Evolutionary conservation across 2,888 invertebrate species (phyloP).

Genomic region (Polylopha cassiicola): DNA sequence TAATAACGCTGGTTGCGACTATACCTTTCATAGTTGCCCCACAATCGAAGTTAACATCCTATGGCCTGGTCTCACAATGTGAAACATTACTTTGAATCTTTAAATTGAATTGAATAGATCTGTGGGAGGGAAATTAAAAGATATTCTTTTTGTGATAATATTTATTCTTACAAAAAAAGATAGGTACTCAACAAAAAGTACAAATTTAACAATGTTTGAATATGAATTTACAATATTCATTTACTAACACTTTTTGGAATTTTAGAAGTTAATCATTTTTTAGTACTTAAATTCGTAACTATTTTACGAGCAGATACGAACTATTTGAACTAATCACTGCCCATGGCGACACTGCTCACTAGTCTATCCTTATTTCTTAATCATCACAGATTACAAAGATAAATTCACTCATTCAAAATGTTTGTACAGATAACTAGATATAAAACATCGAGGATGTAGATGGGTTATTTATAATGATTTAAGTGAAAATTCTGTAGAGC

Average conservation of each 20-base stretch:
- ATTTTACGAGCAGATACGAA: slow-evolving; percentile 23
- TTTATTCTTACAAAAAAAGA: slow-evolving; percentile 8
- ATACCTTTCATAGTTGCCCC: too few species aligned
- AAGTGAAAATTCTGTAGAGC: too few species aligned
- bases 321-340: slow-evolving; percentile 42
- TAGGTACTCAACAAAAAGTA: slow-evolving; percentile 14
- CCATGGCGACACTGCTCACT: slow-evolving; percentile 43
- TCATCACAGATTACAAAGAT: slow-evolving; percentile 60
- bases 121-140: too few species aligned
- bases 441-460: too few species aligned
- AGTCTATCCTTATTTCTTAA: slow-evolving; percentile 57
- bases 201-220: slow-evolving; percentile 16
- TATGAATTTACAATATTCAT: slow-evolving; percentile 1
- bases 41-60: too few species aligned
- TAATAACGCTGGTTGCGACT: too few species aligned
- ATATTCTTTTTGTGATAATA: too few species aligned
- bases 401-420: slow-evolving; percentile 18
- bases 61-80: too few species aligned
- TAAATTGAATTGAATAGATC: too few species aligned
- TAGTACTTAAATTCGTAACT: slow-evolving; percentile 16
- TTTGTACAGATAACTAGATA: slow-evolving; percentile 5
- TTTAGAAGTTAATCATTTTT: slow-evolving; percentile 10
- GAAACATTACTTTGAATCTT: too few species aligned
- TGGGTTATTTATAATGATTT: too few species aligned
- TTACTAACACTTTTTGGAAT: slow-evolving; percentile 12